These are phyloP conservation scores for Neogale vison DNA, from an alignment of 2,113 vertebrate species.

Conservation along the genomic window DNA sequence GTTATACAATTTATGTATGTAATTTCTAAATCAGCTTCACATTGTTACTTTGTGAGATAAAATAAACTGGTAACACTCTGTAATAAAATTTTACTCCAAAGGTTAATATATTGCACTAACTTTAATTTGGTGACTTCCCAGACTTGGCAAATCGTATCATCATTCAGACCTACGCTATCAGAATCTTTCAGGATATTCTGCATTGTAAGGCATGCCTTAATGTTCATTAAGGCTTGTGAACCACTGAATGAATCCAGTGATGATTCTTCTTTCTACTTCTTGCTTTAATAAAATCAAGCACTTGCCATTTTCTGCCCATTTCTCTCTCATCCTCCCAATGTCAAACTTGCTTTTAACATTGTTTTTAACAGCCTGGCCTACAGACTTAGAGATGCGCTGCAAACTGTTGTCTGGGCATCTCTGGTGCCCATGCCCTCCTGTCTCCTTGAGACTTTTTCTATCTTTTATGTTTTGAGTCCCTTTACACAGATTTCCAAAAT, in stretches of 20 bases:
- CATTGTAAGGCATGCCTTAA: neutral
- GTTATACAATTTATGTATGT: neutral
- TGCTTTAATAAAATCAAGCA: neutral
- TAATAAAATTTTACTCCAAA: neutral
- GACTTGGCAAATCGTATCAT: neutral
- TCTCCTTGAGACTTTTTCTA: neutral
- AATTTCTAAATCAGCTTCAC: neutral
- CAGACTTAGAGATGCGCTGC: neutral
- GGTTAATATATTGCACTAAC: neutral
- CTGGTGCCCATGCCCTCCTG: neutral
- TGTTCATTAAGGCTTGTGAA: neutral
- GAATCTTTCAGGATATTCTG: neutral
- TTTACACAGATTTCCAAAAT: neutral
- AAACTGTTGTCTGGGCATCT: too few relatives aligned
- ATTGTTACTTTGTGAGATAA: conserved; percentile 30
- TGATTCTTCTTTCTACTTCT: neutral
- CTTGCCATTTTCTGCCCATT: neutral
- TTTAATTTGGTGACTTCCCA: conserved; percentile 16
- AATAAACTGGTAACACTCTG: conserved; percentile 1
- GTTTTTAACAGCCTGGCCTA: neutral
- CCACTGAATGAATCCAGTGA: neutral
- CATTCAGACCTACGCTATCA: neutral
- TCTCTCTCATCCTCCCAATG: neutral
- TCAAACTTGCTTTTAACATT: neutral
- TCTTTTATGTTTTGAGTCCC: neutral